phyloP scores from a whole-genome alignment of 2,113 vertebrate species.

The Sinosuthora webbiana region DNA sequence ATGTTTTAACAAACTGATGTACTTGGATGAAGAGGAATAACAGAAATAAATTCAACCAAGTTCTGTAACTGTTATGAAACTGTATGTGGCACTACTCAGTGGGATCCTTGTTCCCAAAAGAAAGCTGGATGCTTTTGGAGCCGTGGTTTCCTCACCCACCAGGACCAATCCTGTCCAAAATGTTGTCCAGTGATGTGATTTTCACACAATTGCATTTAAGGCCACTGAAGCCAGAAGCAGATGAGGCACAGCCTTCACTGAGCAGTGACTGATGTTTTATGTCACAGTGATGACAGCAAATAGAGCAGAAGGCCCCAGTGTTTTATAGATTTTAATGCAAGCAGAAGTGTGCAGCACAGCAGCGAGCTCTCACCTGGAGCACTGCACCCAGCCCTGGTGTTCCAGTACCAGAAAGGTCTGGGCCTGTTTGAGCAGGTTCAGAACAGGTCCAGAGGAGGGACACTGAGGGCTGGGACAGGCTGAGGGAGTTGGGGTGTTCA shows the following conservation, averaged over 20 bases:
- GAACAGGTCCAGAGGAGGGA: not conserved
- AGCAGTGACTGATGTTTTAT: not conserved
- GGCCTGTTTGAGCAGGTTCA: fast-evolving
- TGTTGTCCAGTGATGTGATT: fast-evolving
- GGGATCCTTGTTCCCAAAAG: not conserved
- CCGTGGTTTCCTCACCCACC: not conserved
- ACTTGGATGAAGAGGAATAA: not conserved
- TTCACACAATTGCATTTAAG: not conserved
- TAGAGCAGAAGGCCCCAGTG: not conserved
- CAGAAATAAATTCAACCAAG: not conserved
- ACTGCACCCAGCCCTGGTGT: not conserved
- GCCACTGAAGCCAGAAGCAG: not conserved
- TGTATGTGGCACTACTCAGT: not conserved
- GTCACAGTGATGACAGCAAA: not conserved
- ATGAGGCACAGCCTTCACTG: not conserved
- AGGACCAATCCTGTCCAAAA: not conserved
- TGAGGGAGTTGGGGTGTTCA: fast-evolving
- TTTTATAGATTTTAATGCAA: not conserved
- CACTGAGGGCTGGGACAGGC: not conserved
- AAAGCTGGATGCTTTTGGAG: not conserved
- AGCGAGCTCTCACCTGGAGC: not conserved
- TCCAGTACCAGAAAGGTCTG: fast-evolving
- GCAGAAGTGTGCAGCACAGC: not conserved
- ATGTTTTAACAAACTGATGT: not conserved
- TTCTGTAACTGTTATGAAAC: not conserved